Conservation (phyloP, 2,888 invertebrate species). For the Thyatira batis region DNA sequence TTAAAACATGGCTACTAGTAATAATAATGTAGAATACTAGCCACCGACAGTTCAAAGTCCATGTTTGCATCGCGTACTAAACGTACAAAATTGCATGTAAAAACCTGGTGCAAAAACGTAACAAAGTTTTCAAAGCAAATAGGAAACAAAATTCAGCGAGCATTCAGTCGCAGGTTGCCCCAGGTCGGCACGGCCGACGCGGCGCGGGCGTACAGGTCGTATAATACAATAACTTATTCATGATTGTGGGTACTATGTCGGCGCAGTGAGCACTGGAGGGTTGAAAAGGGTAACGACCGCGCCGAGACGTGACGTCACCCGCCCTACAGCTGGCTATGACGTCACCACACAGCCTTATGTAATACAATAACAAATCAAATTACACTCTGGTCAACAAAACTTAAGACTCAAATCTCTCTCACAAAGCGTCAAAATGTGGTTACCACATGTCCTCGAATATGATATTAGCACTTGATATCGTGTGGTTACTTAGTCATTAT, state of each 20-base stretch:
- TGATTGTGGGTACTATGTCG: conserved; percentile 54
- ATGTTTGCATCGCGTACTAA: too few relatives aligned
- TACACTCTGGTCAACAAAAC: conserved; percentile 51
- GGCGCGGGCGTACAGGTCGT: conserved; percentile 44
- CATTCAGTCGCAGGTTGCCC: conserved; percentile 62
- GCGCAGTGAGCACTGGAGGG: conserved; percentile 58
- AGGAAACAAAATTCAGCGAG: conserved; percentile 26
- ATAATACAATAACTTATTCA: conserved; percentile 72
- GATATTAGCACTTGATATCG: conserved; percentile 63
- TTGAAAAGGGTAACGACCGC: conserved; percentile 68
- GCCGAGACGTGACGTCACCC: conserved; percentile 74
- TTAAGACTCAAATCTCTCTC: conserved; percentile 63
- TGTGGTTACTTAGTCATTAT: conserved; percentile 59
- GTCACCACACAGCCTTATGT: conserved; percentile 61
- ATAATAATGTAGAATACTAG: too few relatives aligned
- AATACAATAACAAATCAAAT: conserved; percentile 55
- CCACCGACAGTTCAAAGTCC: neutral
- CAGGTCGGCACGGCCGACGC: conserved; percentile 58
- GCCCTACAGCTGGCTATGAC: conserved; percentile 80
- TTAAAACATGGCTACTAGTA: too few relatives aligned
- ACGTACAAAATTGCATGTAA: neutral
- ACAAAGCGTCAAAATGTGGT: conserved; percentile 48
- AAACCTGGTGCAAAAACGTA: conserved; percentile 5
- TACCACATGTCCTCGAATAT: conserved; percentile 63
- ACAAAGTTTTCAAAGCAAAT: conserved; percentile 11